These are phyloP conservation scores for Pelosia muscerda DNA, from an alignment of 2,888 invertebrate species.

Conservation along the genomic window DNA sequence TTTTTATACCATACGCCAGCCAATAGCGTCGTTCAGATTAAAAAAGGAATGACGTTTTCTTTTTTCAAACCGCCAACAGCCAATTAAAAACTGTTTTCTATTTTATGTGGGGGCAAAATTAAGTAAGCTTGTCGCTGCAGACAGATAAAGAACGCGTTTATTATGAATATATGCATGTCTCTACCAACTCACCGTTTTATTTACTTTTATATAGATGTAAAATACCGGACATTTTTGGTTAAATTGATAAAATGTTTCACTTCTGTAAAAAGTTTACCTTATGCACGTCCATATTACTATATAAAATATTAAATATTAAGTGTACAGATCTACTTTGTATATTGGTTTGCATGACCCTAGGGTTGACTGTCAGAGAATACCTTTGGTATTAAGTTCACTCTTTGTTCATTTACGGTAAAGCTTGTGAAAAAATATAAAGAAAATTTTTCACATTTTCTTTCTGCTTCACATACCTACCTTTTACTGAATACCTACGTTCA, in stretches of 20 bases:
- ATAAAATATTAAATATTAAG: too few relatives aligned
- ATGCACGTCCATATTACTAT: background rate
- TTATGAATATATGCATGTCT: background rate
- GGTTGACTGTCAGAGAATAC: too few relatives aligned
- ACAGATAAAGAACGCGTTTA: background rate
- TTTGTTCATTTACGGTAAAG: too few relatives aligned
- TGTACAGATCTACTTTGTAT: too few relatives aligned
- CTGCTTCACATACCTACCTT: too few relatives aligned
- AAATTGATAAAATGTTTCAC: background rate
- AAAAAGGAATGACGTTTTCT: conserved; percentile 71
- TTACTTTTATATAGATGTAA: background rate
- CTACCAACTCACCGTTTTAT: background rate
- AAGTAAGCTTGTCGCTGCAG: background rate
- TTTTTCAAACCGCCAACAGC: conserved; percentile 53
- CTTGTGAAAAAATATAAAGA: too few relatives aligned
- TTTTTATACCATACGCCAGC: conserved; percentile 71
- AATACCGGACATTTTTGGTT: background rate
- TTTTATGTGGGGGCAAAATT: conserved; percentile 20
- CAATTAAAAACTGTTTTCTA: conserved; percentile 58
- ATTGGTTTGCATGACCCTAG: too few relatives aligned
- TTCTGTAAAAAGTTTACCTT: background rate
- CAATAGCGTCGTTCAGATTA: conserved; percentile 71
- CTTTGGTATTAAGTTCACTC: too few relatives aligned
- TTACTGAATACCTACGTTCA: too few relatives aligned
- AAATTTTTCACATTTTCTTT: too few relatives aligned